These are phyloP conservation scores for Hippasteria phrygiana DNA, from an alignment of 53 echinoderm and acorn worm species.

Conservation along the genomic window DNA sequence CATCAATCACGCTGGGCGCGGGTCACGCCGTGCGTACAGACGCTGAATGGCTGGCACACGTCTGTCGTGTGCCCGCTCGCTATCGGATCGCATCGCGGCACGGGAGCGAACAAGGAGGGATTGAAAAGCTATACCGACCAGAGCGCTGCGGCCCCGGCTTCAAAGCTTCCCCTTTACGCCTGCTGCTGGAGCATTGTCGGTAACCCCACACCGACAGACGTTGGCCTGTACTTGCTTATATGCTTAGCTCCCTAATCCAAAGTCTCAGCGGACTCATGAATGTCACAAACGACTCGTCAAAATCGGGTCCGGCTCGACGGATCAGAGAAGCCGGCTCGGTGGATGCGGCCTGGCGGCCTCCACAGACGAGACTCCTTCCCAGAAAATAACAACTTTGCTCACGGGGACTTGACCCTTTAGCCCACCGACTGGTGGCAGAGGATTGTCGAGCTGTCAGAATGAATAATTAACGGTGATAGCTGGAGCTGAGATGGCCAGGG, in stretches of 20 bases:
- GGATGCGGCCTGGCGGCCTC: conserved; percentile 10
- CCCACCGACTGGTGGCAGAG: conserved; percentile 53
- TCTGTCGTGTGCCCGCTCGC: not conserved
- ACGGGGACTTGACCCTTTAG: conserved; percentile 55
- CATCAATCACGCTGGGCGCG: conserved; percentile 37
- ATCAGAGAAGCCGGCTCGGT: not conserved
- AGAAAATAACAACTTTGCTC: conserved; percentile 32
- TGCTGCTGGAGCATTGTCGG: conserved; percentile 34
- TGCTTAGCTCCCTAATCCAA: conserved; percentile 56
- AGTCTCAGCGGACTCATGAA: conserved; percentile 64
- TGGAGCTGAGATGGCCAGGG: conserved; percentile 21
- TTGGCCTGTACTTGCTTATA: conserved; percentile 59
- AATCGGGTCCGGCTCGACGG: conserved; percentile 15
- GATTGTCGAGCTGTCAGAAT: conserved; percentile 42
- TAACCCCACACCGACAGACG: conserved; percentile 63
- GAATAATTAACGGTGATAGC: conserved; percentile 44
- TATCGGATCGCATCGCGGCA: not conserved
- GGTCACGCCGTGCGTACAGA: not conserved
- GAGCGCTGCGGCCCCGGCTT: not conserved
- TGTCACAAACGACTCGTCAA: conserved; percentile 64
- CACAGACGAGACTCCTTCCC: not conserved
- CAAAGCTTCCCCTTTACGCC: not conserved
- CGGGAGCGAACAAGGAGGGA: not conserved
- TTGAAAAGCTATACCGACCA: not conserved
- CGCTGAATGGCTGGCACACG: not conserved